A percentile compares a stretch with the other conserved stretches of the same genome.
Conservation (phyloP, 2,113 vertebrate species). For the Vicugna pacos region DNA sequence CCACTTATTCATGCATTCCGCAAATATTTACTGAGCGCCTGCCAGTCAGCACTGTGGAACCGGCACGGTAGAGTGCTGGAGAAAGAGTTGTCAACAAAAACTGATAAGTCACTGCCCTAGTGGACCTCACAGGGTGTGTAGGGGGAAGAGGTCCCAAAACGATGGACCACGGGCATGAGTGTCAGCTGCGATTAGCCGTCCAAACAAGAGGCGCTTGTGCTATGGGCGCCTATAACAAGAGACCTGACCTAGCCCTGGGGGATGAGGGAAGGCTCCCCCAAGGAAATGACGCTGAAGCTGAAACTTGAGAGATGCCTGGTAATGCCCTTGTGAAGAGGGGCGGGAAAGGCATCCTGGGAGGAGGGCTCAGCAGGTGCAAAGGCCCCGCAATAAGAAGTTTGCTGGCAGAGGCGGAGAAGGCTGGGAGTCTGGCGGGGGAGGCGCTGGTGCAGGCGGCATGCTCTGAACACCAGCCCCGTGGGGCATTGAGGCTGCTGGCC, state of each 20-base stretch:
- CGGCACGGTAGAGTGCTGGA: neutral
- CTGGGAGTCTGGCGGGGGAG: neutral
- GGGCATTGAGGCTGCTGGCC: fast-evolving
- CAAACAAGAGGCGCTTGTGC: neutral
- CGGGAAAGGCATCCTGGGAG: neutral
- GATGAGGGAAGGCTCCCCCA: neutral
- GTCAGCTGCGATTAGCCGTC: neutral
- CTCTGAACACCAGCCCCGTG: neutral
- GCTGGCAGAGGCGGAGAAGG: neutral
- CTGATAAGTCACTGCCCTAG: neutral
- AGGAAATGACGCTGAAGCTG: neutral
- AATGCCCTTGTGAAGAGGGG: neutral
- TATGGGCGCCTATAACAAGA: neutral
- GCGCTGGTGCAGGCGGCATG: fast-evolving
- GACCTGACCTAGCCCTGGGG: neutral
- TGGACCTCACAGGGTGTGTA: neutral
- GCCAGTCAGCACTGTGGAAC: neutral
- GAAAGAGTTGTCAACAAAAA: neutral
- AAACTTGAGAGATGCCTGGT: neutral
- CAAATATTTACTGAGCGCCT: neutral
- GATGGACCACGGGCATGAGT: fast-evolving
- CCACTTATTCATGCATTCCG: neutral
- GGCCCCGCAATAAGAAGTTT: neutral
- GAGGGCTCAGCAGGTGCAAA: neutral
- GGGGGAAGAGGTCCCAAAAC: neutral